Base-by-base conservation (phyloP, 30 jellyfish, hydroid and myxozoan genomes). In the Pelagia noctiluca region DNA sequence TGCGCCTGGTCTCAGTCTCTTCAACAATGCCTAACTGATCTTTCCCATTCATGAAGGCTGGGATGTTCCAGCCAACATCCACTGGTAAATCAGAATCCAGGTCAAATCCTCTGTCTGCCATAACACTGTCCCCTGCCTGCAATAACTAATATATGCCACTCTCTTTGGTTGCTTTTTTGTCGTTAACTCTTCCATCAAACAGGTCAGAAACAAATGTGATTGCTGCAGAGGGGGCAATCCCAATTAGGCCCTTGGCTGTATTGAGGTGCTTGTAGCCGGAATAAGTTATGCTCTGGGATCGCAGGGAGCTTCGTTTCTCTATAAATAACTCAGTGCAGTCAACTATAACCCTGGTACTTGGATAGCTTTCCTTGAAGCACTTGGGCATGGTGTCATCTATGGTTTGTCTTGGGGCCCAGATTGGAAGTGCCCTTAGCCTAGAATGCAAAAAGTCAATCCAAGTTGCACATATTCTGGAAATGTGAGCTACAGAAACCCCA, bases 201-300 rank as follows among this genome's bases (percentile, higher is more conserved):
- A 75, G 26, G 31, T 75, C 87, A 4, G 83, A 75, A 3, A 75
- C 87, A 75, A 75, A 75, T 75, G 87, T 75, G 13, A 50, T 32
- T 12, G 53, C 71, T 4, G 83, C 87, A 75, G 29, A 12, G 11
- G 87, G 87, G 8, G 87, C 83, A 29, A 65, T 65, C 22, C 78
- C 79, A 73, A 73, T 23, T 11, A 73, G 85, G 2, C 80, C 85
- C 37, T 73, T 73, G 0, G 85, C 85, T 0, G 85, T 73, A 47
- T 73, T 73, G 42, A 24, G 46, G 10, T 48, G 77, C 42, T 73
- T 73, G 24, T 48, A 73, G 8, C 18, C 10, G 13, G 85, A 73
- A 21, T 37, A 73, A 4, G 85, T 73, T 48, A 37, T 53, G 37
- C 50, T n/a, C 57, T n/a, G 79, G 24, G 50, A 1, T 4, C 85